These are phyloP conservation scores for Ephydatia muelleri DNA, from an alignment of 37 sponge, comb jelly and placozoan genomes.

Conservation along the genomic window DNA sequence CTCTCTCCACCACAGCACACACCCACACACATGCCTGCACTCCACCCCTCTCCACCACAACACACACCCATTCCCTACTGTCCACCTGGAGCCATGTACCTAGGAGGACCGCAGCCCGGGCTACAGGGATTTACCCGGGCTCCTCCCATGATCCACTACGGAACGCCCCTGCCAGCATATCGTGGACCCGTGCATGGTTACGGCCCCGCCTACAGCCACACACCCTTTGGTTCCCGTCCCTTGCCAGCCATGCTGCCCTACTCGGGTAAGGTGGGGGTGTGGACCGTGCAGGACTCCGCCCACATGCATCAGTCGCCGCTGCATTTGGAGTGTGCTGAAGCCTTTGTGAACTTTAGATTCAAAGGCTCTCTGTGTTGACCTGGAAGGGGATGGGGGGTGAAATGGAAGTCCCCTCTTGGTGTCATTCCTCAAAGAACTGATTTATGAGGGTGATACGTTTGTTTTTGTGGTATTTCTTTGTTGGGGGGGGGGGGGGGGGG, in stretches of 20 bases:
- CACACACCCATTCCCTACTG: too few species aligned
- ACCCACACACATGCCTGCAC: too few species aligned
- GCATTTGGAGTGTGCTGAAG: not conserved
- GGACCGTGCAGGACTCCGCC: not conserved
- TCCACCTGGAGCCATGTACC: not conserved
- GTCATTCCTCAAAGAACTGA: too few species aligned
- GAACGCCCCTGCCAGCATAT: not conserved
- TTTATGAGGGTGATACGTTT: too few species aligned
- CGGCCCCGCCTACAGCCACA: not conserved
- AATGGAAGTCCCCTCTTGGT: too few species aligned
- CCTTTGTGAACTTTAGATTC: not conserved
- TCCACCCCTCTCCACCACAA: too few species aligned
- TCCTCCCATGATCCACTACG: not conserved
- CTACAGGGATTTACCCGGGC: not conserved
- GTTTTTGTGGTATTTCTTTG: too few species aligned
- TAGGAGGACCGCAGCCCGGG: too few species aligned
- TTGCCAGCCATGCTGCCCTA: not conserved
- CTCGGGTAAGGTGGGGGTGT: not conserved
- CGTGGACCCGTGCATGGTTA: not conserved
- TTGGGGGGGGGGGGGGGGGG: too few species aligned
- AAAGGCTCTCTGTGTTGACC: not conserved
- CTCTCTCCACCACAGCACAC: not conserved
- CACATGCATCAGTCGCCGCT: not conserved
- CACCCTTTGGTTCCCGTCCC: not conserved
- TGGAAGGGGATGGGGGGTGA: not conserved